Base-by-base conservation (phyloP, 2,797 vertebrate species). In the Crocidura indochinensis region DNA sequence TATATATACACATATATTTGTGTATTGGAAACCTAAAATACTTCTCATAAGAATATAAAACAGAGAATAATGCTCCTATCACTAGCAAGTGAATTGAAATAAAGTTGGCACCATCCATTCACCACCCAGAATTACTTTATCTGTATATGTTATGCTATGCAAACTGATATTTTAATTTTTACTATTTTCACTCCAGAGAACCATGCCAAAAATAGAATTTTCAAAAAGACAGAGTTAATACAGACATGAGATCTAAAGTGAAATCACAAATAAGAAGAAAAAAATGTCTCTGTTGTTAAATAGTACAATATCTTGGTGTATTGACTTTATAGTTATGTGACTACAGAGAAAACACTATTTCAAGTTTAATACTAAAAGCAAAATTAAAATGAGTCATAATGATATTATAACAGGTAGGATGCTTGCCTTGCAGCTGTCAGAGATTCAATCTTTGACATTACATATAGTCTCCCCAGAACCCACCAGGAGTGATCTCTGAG, bases 11-110 rank as follows among this genome's bases (percentile, higher is more conserved):
- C 5, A 38, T 5, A 27, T 51, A 38, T 64, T 85, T 82, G 75
- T 93, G 87, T 74, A 85, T 46, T 84, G 93, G 26, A 51, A 72
- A 65, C 88, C 87, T 95, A 84, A 91, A 46, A 44, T 7, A 92
- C 12, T 49, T 92, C 44, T 27, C 31, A 27, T 82, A 88, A 84
- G 92, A 96, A 94, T 10, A 29, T 10, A 92, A 75, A 51, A 8
- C 24, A 29, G 69, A n/a, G 88, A 90, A 91, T 83, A 9, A 22
- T 22, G 84, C 87, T 11, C 9, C 60, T 67, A 7, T 84, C 10
- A 46, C 49, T 17, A 65, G 83, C 64, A 80, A 93, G 51, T 80
- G 20, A 78, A 47, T 67, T 84, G 83, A 60, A 89, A 8, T 46
- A 81, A 92, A 75, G 47, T 69, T 79, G 24, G 44, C 56, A 8